Base-by-base conservation (phyloP, 1,140 invertebrate genomes). In the Drosophila melanica region DNA sequence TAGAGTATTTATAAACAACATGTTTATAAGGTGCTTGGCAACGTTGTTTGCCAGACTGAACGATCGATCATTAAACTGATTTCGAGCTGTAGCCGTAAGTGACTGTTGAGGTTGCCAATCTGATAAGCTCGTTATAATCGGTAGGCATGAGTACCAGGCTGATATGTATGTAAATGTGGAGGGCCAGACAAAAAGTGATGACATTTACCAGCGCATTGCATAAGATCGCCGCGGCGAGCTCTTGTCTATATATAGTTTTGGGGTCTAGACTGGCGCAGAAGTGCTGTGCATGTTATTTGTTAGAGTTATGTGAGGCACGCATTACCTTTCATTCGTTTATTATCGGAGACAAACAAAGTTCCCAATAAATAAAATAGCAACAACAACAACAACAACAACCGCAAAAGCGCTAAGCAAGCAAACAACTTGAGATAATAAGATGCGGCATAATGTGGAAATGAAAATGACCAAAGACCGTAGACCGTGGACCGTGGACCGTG, bases 391-490 rank as follows among this genome's bases (percentile, higher is more conserved):
- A 27, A 27, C 23, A 27, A 35, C 8, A 35, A 35, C 2, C 8
- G 33, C 7, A 35, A 77, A 72, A 77, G 59, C 79, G 70, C 75
- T 67, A 74, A 59, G 68, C 71, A 79, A 89, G 75, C 84, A 87
- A 87, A 86, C 82, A 79, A 69, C 70, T 50, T 63, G 20, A 82
- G 84, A 80, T 87, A 87, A 87, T 87, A 69, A 87, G 85, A 87
- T 87, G 84, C 84, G 66, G 84, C 77, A 89, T 75, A 89, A 89
- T 87, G 84, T 87, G 79, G 69, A 87, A 87, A 87, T 89, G 79
- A 89, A 68, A 70, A 69, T 79, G 82, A 74, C 55, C 44, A 68
- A 20, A 8, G 14, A 20, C 44, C 18, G 23, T 14, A 27, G 44
- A 37, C 44, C 62, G 23, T 64, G 64, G 33, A 57, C 8, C 47